Base-by-base conservation (phyloP, 2,888 invertebrate species). In the Belgica antarctica region DNA sequence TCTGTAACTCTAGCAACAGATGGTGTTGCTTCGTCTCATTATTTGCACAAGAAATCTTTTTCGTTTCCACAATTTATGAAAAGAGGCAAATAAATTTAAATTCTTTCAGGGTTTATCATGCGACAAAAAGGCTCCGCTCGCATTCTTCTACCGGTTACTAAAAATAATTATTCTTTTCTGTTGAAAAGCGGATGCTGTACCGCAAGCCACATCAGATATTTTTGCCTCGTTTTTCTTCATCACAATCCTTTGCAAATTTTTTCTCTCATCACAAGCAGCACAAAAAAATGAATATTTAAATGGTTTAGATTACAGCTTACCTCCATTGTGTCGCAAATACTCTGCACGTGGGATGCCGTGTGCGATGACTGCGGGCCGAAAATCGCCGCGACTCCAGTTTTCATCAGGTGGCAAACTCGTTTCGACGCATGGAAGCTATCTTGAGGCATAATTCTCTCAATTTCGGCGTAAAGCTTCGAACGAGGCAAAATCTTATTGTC, bases 341-440 rank as follows among this genome's bases (percentile, higher is more conserved):
- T 94, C 81, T 96, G 96, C 46, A 96, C 94, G 80, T 96, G 95
- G 72, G 91, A 91, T 25, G 94, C 93, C 1, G 94, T 92, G 71
- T 91, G 90, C 1, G 91, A 87, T 62, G 93, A 93, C 78, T 94
- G 92, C 8, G 96, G 96, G 1, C 96, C 96, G 76, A 96, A 94
- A 76, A 96, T 92, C 59, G 94, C 96, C 2, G 94, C 95, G 62
- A 96, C 92, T 8, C 96, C 96, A 75, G 89, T 89, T 75, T 90
- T 85, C 73, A 92, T 83, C 72, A 95, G 84, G 76, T 92, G 89
- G 78, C 96, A 96, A 72, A 95, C 96, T 86, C 93, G 86, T 82
- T 94, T 94, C 17, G 94, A 93, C 65, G 95, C 94, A 78, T 92
- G 92, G 78, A 96, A 96, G 79, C 94, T 95, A 80, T 96, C 96